phyloP scores from a whole-genome alignment of 2,797 vertebrate genomes.

The Sorex maritimensis region DNA sequence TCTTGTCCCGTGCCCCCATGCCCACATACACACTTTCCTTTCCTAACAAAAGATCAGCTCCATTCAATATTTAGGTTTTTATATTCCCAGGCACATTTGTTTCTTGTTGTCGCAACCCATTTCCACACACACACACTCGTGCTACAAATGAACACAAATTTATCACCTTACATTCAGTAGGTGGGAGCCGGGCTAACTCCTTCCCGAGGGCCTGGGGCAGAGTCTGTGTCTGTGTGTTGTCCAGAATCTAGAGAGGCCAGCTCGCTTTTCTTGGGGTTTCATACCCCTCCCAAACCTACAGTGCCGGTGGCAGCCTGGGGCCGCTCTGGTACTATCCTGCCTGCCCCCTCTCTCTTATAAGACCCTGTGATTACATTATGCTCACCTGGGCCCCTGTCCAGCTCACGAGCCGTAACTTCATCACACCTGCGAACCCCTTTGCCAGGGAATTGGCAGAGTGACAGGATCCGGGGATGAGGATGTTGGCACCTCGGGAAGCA shows the following conservation, averaged over 20 bases:
- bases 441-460: background rate
- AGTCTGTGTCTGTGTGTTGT: background rate
- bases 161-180: background rate
- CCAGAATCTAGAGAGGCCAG: background rate
- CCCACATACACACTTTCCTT: background rate
- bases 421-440: background rate
- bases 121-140: background rate
- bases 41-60: conserved; percentile 14
- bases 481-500: background rate
- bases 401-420: background rate
- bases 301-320: no score
- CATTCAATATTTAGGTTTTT: background rate
- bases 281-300: background rate
- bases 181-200: background rate
- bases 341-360: background rate
- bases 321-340: background rate
- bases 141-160: background rate
- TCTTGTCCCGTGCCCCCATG: background rate
- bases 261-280: background rate
- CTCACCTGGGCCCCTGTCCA: background rate
- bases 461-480: background rate
- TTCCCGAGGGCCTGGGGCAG: background rate
- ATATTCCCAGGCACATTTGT: background rate
- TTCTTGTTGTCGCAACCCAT: background rate
- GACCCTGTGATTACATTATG: background rate